Conservation (phyloP, 2,113 vertebrate genomes). For the Apodemus sylvaticus region DNA sequence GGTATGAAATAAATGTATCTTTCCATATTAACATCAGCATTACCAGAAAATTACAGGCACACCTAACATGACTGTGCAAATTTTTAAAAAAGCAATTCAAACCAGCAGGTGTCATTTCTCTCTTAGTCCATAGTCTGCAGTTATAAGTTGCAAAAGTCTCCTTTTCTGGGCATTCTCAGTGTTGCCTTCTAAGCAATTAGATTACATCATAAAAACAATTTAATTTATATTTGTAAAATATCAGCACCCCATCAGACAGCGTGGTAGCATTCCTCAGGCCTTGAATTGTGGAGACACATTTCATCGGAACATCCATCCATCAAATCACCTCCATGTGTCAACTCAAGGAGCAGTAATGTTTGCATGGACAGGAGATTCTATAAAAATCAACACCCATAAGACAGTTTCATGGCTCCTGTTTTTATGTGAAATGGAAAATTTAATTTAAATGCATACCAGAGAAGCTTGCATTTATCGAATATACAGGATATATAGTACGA, state of each 20-base stretch:
- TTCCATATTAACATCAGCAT: background rate
- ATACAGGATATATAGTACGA: background rate
- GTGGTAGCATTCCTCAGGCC: background rate
- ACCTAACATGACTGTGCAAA: background rate
- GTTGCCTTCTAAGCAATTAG: conserved; percentile 27
- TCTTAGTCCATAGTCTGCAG: background rate
- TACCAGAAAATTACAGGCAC: background rate
- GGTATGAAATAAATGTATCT: background rate
- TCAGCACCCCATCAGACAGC: background rate
- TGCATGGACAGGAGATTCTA: conserved; percentile 13
- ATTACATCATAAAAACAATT: conserved; percentile 58
- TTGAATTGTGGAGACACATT: conserved; percentile 39
- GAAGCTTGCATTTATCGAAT: conserved; percentile 10
- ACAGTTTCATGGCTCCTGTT: conserved; percentile 59
- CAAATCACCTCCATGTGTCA: conserved; percentile 66
- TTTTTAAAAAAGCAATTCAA: background rate
- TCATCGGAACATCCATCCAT: conserved; percentile 68
- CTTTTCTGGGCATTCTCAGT: conserved; percentile 1
- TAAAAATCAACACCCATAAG: conserved; percentile 30
- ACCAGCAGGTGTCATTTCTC: background rate
- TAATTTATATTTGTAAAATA: conserved; percentile 49
- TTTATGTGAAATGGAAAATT: conserved; percentile 52
- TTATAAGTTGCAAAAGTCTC: background rate
- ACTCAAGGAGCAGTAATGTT: conserved; percentile 46
- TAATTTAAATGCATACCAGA: conserved; percentile 34